Base-by-base conservation (phyloP, 1,140 invertebrate species). In the Papilio glaucus region DNA sequence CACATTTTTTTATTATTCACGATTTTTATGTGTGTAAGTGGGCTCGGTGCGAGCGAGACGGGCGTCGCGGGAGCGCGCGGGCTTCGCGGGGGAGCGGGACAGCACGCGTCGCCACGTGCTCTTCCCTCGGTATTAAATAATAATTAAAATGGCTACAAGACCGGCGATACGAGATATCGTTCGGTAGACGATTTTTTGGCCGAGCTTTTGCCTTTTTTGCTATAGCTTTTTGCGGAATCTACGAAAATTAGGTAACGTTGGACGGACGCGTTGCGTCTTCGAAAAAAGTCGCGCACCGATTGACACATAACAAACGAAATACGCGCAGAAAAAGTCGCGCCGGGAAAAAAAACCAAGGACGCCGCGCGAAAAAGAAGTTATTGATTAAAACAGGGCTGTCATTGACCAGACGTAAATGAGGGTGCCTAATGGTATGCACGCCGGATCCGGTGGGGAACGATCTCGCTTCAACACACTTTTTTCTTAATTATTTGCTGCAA, bases 1-100 rank as follows among this genome's bases (percentile, higher is more conserved):
- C 88, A 92, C 90, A 92, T 92, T 92, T 92, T 91, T 92, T 92
- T 92, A 92, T 92, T 91, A 92, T 92, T 92, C 90, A 91, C 85
- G 81, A 92, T 92, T 92, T 92, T 92, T 91, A 91, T 92, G 88
- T 92, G 89, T 92, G 90, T 92, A 92, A 92, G 90, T 91, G 87
- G 88, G 90, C 84, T 87, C 74, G 79, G 90, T 81, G 90, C 73
- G 81, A 92, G 82, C 15, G 82, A 62, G 89, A 91, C 68, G 81
- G 80, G 74, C 53, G 68, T 67, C 76, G 26, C 83, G 78, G 77
- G 74, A 77, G 77, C 78, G 29, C 8, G 67, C 45, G 63, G 61
- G 24, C 57, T 45, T 37, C 68, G 12, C 13, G 45, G 82, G 49
- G 80, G 76, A 93, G 79, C 57, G 84, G 80, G 89, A 90, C 68